Conservation (phyloP, 2,797 vertebrate species). For the Periparus ater region DNA sequence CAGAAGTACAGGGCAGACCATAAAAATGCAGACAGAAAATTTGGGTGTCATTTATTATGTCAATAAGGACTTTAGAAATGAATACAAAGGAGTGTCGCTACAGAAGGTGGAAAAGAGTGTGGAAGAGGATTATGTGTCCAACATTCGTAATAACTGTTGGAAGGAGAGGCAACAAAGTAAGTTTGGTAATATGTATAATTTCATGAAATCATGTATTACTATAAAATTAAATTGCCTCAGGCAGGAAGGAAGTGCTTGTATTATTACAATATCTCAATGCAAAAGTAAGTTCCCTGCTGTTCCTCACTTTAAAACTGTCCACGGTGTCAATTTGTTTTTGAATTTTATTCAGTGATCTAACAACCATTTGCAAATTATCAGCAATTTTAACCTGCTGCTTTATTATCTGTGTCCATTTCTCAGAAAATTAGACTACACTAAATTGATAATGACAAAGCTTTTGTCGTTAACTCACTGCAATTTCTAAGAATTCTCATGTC, state of each 20-base stretch:
- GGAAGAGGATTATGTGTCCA: conserved; percentile 96
- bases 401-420: background rate
- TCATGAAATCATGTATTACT: background rate
- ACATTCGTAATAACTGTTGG: conserved; percentile 97
- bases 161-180: conserved; percentile 97
- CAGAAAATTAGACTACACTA: background rate
- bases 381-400: background rate
- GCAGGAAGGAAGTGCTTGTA: background rate
- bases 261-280: background rate
- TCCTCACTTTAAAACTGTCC: background rate
- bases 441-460: background rate
- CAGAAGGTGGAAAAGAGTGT: conserved; percentile 96
- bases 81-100: conserved; percentile 89
- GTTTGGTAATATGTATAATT: conserved; percentile 52
- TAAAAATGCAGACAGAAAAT: conserved; percentile 94
- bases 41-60: conserved; percentile 91
- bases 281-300: background rate
- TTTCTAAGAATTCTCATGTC: background rate
- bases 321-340: background rate
- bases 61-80: conserved; percentile 92
- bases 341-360: background rate
- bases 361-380: background rate
- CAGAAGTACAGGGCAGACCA: conserved; percentile 92
- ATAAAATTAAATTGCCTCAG: background rate
- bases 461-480: background rate